Base-by-base conservation (phyloP, 2,797 vertebrate genomes). In the Coreius guichenoti region DNA sequence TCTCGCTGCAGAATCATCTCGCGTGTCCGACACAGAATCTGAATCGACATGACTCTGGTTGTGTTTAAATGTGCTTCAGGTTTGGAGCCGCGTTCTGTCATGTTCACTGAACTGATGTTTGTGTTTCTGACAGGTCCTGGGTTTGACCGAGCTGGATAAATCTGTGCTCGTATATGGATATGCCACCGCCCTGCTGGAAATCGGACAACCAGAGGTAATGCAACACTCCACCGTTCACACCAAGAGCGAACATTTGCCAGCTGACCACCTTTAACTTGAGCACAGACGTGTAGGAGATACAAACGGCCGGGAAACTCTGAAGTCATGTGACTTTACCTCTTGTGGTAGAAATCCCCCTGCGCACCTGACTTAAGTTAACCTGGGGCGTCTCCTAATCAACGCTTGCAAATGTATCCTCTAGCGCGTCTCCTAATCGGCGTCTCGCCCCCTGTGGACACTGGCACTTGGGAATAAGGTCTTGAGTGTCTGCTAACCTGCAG, bases 181-280 rank as follows among this genome's bases (percentile, higher is more conserved):
- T 19, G 96, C 94, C 0, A 92, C 89, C 76, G 96, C 98, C 11
- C 94, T 99, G 9, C 96, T 95, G 75, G 96, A 97, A 74, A 95
- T 97, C 5, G 97, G 97, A 54, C 96, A 96, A 9, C 93, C 96
- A 23, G 95, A 98, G 96, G 98, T 98, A 95, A 92, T 8, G 47
- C 17, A 3, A 0, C 45, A 49, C 7, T 21, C 21, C 7, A 19
- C 8, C 51, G 51, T 19, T 23, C 54, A 56, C 21, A 23, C 1
- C 8, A 0, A 56, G 8, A 23, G 21, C 54, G 3, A 0, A n/a
- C 54, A 1, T 11, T n/a, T 1, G 3, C 21, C 54, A 1, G 54
- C 54, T n/a, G 23, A 58, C 3, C 21, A 23, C 3, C 21, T 21
- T 56, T 56, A 56, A 9, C 54, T 23, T 8, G 51, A 1, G 19